Base-by-base conservation (phyloP, 2,797 vertebrate genomes). In the Naso thynnoides region DNA sequence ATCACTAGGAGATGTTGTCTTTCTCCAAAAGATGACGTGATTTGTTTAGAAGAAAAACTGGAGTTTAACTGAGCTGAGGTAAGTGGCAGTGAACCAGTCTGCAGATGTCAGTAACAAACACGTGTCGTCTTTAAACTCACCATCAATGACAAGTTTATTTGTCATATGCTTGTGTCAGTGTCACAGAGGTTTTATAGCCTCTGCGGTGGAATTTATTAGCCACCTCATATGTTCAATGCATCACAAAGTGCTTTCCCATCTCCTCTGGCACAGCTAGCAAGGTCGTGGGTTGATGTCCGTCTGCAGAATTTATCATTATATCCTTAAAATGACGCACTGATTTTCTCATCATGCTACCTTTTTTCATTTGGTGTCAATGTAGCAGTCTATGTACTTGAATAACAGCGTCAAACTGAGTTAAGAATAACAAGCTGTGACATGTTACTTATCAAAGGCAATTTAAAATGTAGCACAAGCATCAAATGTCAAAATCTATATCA, bases 191-290 rank as follows among this genome's bases (percentile, higher is more conserved):
- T 81, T 74, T 48, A 63, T 18, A 33, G 50, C 49, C 44, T 61
- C 45, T 21, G 60, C 63, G 63, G 69, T 48, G 39, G 50, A 64
- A 44, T 23, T 16, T 36, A 70, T 2, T 8, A 78, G 71, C 58
- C 36, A 48, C 26, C 27, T 81, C 70, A 77, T 38, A 71, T 86
- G 76, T 58, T 82, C 18, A 65, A 41, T 9, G 42, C 81, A 81
- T 73, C 67, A 68, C 44, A 62, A 70, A 73, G 58, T 54, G 50
- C 66, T 61, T 57, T 50, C 27, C 59, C 70, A 50, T 82, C 55
- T 21, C 54, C 33, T 65, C 6, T 82, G 74, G 61, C 71, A 21
- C 13, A 24, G 23, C 27, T 8, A 23, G 33, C 58, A 1, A 29
- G 55, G 62, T 2, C 5, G 52, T 72, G 73, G 75, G 70, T 23